These are phyloP conservation scores for Drosophila tanythrix DNA, from an alignment of 2,888 invertebrate species.

Conservation along the genomic window DNA sequence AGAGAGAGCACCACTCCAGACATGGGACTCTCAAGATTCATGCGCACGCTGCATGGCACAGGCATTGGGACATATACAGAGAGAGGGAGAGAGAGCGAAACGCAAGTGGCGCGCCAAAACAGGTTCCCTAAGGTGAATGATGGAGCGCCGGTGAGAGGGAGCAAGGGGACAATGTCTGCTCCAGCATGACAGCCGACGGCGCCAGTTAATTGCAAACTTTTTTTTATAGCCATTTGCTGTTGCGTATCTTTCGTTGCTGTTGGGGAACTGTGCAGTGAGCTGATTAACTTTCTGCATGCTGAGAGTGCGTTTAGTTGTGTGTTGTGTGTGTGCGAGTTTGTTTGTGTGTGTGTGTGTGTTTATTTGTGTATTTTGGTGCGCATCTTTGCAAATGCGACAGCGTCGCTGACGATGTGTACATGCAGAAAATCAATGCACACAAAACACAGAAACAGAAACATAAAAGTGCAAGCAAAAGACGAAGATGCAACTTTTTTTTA, in stretches of 20 bases:
- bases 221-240: slow-evolving; percentile 55
- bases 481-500: slow-evolving; percentile 29
- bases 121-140: slow-evolving; percentile 65
- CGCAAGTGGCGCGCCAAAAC: slow-evolving; percentile 72
- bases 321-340: slow-evolving; percentile 5
- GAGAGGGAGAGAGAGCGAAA: slow-evolving; percentile 24
- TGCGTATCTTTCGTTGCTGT: slow-evolving; percentile 47
- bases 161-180: slow-evolving; percentile 53
- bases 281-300: slow-evolving; percentile 80
- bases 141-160: slow-evolving; percentile 16
- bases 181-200: slow-evolving; percentile 76
- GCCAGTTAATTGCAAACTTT: slow-evolving; percentile 79
- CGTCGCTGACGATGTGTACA: slow-evolving; percentile 33
- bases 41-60: slow-evolving; percentile 57
- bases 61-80: slow-evolving; percentile 1
- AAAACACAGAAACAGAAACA: slow-evolving; percentile 32
- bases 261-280: slow-evolving; percentile 52
- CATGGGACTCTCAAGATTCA: slow-evolving; percentile 30
- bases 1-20: slow-evolving; percentile 32
- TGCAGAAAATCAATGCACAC: slow-evolving; percentile 75
- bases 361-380: slow-evolving; percentile 44
- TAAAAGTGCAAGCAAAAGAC: slow-evolving; percentile 65
- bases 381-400: slow-evolving; percentile 54
- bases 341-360: slow-evolving; percentile 1
- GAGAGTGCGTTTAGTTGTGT: slow-evolving; percentile 46